A percentile compares a stretch with the other conserved stretches of the same genome.
Evolutionary conservation across 2,113 vertebrate species (phyloP).

Genomic region (Steatornis caripensis): DNA sequence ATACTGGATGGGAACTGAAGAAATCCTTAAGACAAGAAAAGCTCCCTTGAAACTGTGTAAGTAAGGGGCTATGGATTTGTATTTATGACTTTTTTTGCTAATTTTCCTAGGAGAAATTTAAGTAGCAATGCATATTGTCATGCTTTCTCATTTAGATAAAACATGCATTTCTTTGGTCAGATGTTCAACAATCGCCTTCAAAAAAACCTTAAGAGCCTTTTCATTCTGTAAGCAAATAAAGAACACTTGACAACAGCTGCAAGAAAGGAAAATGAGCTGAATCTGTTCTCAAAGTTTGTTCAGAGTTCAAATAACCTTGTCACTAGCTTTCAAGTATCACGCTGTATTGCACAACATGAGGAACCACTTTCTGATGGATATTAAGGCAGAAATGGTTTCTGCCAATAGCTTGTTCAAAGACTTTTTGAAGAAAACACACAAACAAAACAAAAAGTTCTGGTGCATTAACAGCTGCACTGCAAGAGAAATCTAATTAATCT

Average conservation of each 20-base stretch:
- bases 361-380: constrained; percentile 26
- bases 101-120: background rate
- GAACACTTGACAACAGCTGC: constrained; percentile 4
- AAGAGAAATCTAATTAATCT: background rate
- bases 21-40: background rate
- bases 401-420: constrained; percentile 25
- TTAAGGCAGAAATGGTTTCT: background rate
- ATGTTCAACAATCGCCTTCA: background rate
- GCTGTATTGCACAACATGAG: background rate
- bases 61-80: background rate
- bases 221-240: background rate
- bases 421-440: background rate
- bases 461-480: background rate
- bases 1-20: background rate
- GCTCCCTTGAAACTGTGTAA: background rate
- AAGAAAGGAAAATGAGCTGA: background rate
- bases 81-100: background rate
- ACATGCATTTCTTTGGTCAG: background rate
- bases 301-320: constrained; percentile 34
- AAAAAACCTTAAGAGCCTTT: background rate
- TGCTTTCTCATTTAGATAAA: background rate
- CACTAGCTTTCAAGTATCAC: constrained; percentile 21
- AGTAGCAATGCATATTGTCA: background rate
- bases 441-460: background rate
- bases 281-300: background rate